Evolutionary conservation across 2,888 invertebrate genomes (phyloP), one percentile per base, ranked within the genome.

Genomic region (Myopa testacea): DNA sequence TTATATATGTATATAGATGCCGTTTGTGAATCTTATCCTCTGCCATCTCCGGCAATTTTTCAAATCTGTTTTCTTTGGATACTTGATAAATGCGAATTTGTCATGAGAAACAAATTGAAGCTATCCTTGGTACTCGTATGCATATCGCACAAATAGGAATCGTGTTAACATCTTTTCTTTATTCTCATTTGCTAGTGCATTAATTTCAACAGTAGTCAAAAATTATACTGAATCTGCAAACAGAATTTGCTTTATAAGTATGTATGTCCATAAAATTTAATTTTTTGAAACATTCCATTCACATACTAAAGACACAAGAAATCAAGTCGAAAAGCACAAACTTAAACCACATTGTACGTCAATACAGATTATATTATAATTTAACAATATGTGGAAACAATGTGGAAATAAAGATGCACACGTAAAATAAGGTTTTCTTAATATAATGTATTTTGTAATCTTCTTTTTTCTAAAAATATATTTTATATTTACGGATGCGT

Each of bases 51-150:
- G 19, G 34, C 34, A 19, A n/a, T 52, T 14, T 14, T 14, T 52
- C 34, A n/a, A 65, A 65, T 38, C 14, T 45, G 38, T 70, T 55
- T 52, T 69, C 52, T 55, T 58, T 58, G 60, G 68, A 75, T 75
- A 68, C 68, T 69, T 75, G 50, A 75, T 75, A 69, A 69, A 69
- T 69, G 68, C 40, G 69, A 60, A 69, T 45, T 60, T 68, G 45
- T 75, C 45, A 60, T 75, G 69, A 45, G 34, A 12, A 26, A 60
- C 70, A 16, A 26, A 55, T 34, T 70, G 37, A 75, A 12, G 50
- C 19, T 55, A 75, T 50, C 7, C 45, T 12, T 26, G 3, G 50
- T 26, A 55, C 52, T 34, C 14, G 19, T 52, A 69, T 19, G 8
- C 65, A 65, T 14, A 8, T 38, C 10, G 5, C 12, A 37, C 12